phyloP scores from a whole-genome alignment of 2,113 vertebrate species.

The Siniperca knerii region DNA sequence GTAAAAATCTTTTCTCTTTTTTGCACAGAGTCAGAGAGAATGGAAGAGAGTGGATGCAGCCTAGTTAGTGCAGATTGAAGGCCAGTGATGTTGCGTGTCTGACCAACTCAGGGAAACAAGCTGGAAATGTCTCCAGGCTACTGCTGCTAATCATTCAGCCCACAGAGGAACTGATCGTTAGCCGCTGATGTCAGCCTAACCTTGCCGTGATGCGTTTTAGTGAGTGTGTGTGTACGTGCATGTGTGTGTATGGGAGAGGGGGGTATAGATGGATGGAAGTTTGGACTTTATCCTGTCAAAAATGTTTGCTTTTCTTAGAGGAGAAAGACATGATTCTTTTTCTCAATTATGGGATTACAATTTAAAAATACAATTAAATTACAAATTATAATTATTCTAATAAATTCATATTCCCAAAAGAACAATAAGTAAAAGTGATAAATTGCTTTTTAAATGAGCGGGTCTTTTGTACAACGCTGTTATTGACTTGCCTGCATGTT shows the following conservation, averaged over 20 bases:
- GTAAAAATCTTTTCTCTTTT: background rate
- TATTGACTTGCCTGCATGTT: conserved; percentile 15
- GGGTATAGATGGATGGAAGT: conserved; percentile 9
- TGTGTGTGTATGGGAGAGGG: background rate
- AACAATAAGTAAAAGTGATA: background rate
- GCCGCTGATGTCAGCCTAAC: conserved; percentile 80
- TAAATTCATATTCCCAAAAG: background rate
- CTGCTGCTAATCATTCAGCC: conserved; percentile 82
- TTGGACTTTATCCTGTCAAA: conserved; percentile 22
- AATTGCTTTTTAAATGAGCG: conserved; percentile 22
- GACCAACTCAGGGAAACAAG: conserved; percentile 82
- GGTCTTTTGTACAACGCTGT: background rate
- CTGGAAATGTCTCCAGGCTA: conserved; percentile 84
- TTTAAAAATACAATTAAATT: background rate
- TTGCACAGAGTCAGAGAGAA: conserved; percentile 19
- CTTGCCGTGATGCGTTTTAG: conserved; percentile 65
- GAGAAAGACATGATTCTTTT: background rate
- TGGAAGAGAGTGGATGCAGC: conserved; percentile 21
- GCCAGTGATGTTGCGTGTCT: conserved; percentile 78
- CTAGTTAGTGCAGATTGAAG: conserved; percentile 58
- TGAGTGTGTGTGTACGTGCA: conserved; percentile 18
- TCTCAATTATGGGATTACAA: background rate
- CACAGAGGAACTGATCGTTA: conserved; percentile 82
- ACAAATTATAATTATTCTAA: background rate
- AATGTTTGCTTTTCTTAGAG: conserved; percentile 3